Evolutionary conservation across 2,888 invertebrate species (phyloP).

Genomic region (Exephanes ischioxanthus): DNA sequence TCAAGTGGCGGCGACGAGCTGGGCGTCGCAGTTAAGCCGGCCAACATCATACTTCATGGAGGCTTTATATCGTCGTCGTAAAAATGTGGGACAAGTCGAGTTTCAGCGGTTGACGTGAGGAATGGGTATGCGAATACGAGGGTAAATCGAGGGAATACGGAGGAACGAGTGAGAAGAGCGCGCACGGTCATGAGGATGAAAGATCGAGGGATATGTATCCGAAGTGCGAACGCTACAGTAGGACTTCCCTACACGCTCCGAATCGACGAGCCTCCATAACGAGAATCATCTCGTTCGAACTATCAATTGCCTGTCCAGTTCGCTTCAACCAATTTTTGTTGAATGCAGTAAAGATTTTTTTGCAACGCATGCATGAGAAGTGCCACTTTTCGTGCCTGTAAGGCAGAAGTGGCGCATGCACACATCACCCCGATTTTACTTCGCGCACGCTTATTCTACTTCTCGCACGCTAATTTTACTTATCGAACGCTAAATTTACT

Average conservation of each 20-base stretch:
- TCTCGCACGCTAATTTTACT: too few relatives aligned
- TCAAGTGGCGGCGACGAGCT: constrained; percentile 17
- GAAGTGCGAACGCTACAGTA: background rate
- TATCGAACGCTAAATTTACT: too few relatives aligned
- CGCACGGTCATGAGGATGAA: background rate
- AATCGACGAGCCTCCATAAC: background rate
- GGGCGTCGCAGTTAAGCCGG: constrained; percentile 33
- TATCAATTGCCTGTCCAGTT: background rate
- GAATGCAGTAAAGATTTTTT: too few relatives aligned
- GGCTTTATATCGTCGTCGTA: constrained; percentile 55
- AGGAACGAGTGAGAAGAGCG: constrained; percentile 1
- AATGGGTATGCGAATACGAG: constrained; percentile 21
- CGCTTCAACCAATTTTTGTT: background rate
- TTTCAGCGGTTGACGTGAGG: constrained; percentile 39
- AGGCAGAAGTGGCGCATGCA: too few relatives aligned
- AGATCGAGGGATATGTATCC: background rate
- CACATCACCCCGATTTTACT: too few relatives aligned
- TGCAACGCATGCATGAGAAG: too few relatives aligned
- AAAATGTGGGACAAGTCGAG: constrained; percentile 52
- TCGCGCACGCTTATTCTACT: too few relatives aligned
- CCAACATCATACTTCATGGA: constrained; percentile 50
- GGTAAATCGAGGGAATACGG: background rate
- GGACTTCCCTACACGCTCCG: background rate
- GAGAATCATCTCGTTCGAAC: background rate
- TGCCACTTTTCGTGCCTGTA: too few relatives aligned